Conservation (phyloP, 64 coral and sea anemone species). For the Acropora yongei region DNA sequence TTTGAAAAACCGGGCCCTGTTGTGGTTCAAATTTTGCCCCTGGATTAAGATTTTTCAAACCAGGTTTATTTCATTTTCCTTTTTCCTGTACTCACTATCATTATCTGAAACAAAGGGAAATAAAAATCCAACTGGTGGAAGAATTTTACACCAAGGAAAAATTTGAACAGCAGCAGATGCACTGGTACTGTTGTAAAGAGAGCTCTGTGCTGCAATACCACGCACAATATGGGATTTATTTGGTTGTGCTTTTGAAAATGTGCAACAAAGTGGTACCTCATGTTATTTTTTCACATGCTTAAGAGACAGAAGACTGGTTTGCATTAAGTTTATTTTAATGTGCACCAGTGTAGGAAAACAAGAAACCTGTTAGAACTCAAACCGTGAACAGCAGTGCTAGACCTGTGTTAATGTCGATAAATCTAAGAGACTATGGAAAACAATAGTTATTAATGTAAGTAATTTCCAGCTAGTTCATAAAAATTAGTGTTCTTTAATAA, state of each 20-base stretch:
- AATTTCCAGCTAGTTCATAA: neutral
- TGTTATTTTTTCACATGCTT: neutral
- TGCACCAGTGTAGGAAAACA: too few relatives aligned
- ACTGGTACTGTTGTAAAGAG: neutral
- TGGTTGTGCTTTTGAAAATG: too few relatives aligned
- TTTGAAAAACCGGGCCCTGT: too few relatives aligned
- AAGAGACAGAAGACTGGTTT: slow-evolving; percentile 4
- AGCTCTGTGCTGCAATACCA: neutral
- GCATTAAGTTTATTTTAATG: neutral
- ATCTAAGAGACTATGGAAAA: neutral
- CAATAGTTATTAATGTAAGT: neutral
- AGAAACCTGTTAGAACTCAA: neutral
- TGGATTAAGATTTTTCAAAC: too few relatives aligned
- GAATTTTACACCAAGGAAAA: too few relatives aligned
- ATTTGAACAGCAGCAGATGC: too few relatives aligned
- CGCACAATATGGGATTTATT: neutral
- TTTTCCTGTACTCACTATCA: too few relatives aligned
- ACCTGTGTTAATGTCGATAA: neutral
- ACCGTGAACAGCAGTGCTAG: neutral
- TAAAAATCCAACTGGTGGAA: too few relatives aligned
- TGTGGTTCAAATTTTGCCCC: neutral
- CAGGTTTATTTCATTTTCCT: too few relatives aligned
- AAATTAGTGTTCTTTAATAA: neutral
- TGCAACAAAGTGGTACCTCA: neutral
- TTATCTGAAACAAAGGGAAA: too few relatives aligned